These are phyloP conservation scores for Parotocinclus haroldoi DNA, from an alignment of 2,797 vertebrate species.

Conservation along the genomic window DNA sequence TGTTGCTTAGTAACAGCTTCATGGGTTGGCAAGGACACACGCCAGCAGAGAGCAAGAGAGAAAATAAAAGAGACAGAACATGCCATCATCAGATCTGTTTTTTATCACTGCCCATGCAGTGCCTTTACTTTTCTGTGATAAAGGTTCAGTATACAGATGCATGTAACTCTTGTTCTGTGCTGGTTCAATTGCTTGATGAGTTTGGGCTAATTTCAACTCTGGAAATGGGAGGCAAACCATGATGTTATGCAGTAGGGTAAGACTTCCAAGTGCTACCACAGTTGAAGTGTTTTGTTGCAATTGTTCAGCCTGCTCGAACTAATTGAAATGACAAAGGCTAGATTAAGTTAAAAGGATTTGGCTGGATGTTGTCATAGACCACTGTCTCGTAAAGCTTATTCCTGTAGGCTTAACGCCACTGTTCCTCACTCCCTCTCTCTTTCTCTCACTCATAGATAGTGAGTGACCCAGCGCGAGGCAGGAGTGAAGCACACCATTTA, in stretches of 20 bases:
- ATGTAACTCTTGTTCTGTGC: too few relatives aligned
- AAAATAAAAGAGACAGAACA: not conserved
- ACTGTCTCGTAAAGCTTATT: constrained; percentile 23
- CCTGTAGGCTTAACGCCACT: constrained; percentile 30
- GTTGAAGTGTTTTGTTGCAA: not conserved
- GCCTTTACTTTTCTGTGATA: constrained; percentile 5
- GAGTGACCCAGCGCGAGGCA: constrained; percentile 76
- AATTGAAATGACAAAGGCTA: constrained; percentile 31
- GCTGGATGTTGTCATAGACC: constrained; percentile 29
- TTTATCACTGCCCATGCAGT: constrained; percentile 26
- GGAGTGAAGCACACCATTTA: constrained; percentile 80
- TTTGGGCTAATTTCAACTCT: too few relatives aligned
- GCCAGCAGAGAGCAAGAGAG: constrained; percentile 24
- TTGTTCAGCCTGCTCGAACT: constrained; percentile 15
- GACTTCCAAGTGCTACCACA: too few relatives aligned
- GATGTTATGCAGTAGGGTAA: too few relatives aligned
- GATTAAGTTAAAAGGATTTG: constrained; percentile 38
- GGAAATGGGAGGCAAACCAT: too few relatives aligned
- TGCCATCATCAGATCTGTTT: constrained; percentile 26
- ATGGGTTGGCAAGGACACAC: constrained; percentile 58
- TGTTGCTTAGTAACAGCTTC: constrained; percentile 73
- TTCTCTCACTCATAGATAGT: constrained; percentile 72
- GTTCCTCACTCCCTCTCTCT: constrained; percentile 30
- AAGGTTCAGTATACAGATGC: not conserved
- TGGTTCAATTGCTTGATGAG: too few relatives aligned